Evolutionary conservation across 2,797 vertebrate species (phyloP).

Genomic region (Mormyrus hasselquistii): DNA sequence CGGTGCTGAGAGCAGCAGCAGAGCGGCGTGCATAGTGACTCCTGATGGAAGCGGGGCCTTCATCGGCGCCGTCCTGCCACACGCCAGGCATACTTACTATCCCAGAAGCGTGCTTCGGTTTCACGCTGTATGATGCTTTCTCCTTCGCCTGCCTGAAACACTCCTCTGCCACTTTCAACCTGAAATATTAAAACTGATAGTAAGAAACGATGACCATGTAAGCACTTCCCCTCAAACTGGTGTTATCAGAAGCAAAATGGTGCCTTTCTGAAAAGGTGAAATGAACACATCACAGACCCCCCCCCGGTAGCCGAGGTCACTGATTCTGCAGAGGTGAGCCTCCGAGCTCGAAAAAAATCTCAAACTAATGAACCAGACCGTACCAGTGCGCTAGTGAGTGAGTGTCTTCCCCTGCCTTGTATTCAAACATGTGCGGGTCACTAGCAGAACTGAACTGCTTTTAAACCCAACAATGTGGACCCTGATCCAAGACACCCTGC

Average conservation of each 20-base stretch:
- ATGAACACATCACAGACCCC: neutral
- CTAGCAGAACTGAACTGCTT: conserved; percentile 10
- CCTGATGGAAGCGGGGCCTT: neutral
- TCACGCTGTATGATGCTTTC: conserved; percentile 85
- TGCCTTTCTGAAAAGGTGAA: neutral
- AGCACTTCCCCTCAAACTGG: neutral
- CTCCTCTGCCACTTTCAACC: conserved; percentile 87
- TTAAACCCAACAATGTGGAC: neutral
- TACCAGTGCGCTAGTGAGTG: neutral
- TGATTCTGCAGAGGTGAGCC: neutral
- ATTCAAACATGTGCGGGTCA: conserved; percentile 12
- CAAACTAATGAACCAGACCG: neutral
- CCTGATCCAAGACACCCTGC: neutral
- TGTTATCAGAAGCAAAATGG: neutral
- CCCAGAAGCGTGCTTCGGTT: conserved; percentile 87
- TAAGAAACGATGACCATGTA: neutral
- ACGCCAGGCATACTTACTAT: conserved; percentile 70
- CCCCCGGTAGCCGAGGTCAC: conserved; percentile 23
- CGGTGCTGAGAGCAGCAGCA: neutral
- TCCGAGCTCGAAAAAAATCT: neutral
- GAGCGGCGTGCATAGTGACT: neutral
- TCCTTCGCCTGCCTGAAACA: conserved; percentile 86
- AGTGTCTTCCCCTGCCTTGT: neutral
- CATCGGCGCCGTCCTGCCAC: neutral
- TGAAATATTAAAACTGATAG: conserved; percentile 35